Percentiles rank a stretch among this genome's conserved stretches.
These are phyloP conservation scores for Lytechinus pictus DNA, from an alignment of 35 echinoderm and acorn worm species.

Conservation along the genomic window DNA sequence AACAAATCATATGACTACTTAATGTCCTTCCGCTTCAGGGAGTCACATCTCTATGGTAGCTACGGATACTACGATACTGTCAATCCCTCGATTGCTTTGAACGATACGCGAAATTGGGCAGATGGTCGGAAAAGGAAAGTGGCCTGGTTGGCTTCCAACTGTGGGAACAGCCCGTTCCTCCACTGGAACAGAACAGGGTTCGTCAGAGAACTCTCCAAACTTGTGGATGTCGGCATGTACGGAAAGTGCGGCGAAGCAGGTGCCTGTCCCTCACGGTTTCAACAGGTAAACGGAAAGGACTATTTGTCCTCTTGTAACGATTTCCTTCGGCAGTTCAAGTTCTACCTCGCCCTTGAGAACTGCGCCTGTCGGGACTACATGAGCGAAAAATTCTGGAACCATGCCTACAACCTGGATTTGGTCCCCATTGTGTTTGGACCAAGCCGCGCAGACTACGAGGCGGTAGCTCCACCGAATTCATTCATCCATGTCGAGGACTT, in stretches of 20 bases:
- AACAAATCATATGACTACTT: not conserved
- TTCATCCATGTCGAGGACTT: conserved; percentile 64
- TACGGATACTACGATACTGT: not conserved
- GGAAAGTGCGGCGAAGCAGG: conserved; percentile 53
- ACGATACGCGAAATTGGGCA: not conserved
- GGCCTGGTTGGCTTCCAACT: too few relatives aligned
- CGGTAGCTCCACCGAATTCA: conserved; percentile 56
- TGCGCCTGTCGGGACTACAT: conserved; percentile 68
- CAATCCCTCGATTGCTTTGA: not conserved
- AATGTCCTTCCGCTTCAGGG: not conserved
- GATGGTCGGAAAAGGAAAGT: not conserved
- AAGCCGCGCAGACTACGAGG: conserved; percentile 40
- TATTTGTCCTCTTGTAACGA: not conserved
- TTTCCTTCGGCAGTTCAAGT: conserved; percentile 60
- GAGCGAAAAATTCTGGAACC: conserved; percentile 72
- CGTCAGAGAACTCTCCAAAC: not conserved
- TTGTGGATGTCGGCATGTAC: conserved; percentile 47
- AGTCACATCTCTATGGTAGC: not conserved
- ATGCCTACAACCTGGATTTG: conserved; percentile 48
- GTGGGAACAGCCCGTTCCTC: too few relatives aligned
- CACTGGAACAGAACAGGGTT: too few relatives aligned
- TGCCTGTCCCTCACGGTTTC: not conserved
- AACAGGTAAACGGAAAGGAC: too few relatives aligned
- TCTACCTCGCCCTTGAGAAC: conserved; percentile 69
- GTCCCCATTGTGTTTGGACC: conserved; percentile 59